phyloP scores from a whole-genome alignment of 2,113 vertebrate genomes.

The Eretmochelys imbricata region DNA sequence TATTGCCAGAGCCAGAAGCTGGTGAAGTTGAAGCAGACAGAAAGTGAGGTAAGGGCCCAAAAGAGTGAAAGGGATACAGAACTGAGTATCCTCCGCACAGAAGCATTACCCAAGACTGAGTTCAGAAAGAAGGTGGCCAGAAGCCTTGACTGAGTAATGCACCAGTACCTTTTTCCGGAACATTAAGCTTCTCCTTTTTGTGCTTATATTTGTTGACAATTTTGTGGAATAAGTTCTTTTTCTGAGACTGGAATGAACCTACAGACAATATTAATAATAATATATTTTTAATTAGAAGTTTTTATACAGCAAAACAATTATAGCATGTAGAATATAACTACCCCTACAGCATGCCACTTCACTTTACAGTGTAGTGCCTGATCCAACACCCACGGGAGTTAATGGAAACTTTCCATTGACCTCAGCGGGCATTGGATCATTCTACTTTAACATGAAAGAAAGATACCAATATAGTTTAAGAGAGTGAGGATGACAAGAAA shows the following conservation, averaged over 20 bases:
- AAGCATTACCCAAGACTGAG: constrained; percentile 28
- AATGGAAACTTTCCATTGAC: not conserved
- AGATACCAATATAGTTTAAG: not conserved
- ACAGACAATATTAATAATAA: constrained; percentile 83
- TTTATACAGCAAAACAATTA: constrained; percentile 34
- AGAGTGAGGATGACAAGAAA: not conserved
- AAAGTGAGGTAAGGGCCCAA: not conserved
- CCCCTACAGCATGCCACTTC: not conserved
- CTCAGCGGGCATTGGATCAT: not conserved
- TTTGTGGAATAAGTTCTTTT: constrained; percentile 97
- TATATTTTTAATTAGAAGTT: constrained; percentile 71
- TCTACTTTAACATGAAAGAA: not conserved
- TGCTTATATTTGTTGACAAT: constrained; percentile 97
- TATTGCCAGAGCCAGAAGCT: constrained; percentile 1
- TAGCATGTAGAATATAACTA: constrained; percentile 19
- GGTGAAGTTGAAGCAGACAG: constrained; percentile 53
- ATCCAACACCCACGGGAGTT: not conserved
- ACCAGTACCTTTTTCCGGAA: constrained; percentile 88
- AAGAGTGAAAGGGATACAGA: not conserved
- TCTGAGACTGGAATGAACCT: constrained; percentile 95
- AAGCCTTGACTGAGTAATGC: constrained; percentile 71
- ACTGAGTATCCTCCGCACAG: not conserved
- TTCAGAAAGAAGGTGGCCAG: constrained; percentile 24
- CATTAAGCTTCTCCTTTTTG: constrained; percentile 92
- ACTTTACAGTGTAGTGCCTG: not conserved